Evolutionary conservation across 2,888 invertebrate genomes (phyloP), one percentile per base, ranked within the genome.

Genomic region (Eristalis arbustorum): DNA sequence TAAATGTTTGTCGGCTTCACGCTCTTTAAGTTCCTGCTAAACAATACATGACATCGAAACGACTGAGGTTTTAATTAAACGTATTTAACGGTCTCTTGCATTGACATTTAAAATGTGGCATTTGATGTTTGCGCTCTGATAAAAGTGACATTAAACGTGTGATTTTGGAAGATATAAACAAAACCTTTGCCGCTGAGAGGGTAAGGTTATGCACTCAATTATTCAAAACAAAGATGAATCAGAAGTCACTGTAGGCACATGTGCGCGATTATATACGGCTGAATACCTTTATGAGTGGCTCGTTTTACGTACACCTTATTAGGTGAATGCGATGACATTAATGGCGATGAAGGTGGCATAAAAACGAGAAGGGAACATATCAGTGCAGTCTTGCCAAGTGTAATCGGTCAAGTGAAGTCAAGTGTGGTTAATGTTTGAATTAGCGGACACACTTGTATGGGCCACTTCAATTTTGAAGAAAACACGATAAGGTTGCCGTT

Each of bases 41-140:
- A 28, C 42, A 61, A 71, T 71, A 23, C 68, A n/a, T 61, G 40
- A 13, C n/a, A 61, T 25, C 40, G 11, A 13, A 71, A 71, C 11
- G 42, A 25, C 28, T 71, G 18, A 18, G 37, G 59, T 40, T 34
- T 59, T 61, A 71, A 42, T 71, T 71, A 71, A 71, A 71, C 25
- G 61, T 40, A 61, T 59, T 71, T 61, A 71, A 71, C 42, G 71
- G n/a, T 61, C 59, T 18, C 40, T 34, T 49, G n/a, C 49, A 61
- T 71, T 61, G 71, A 18, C 59, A 28, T 40, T 40, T 61, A 61
- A 61, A 61, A 71, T 18, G 40, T 23, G 28, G 23, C 71, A 42
- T 71, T 71, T 59, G 37, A 2, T 18, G 61, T 61, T 61, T 61
- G 61, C 42, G 40, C 28, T 28, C 59, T 59, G 59, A 59, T 61